Percentiles rank a stretch among this genome's conserved stretches.
phyloP scores from a whole-genome alignment of 2,888 invertebrate genomes.

The Microplitis deprimator region DNA sequence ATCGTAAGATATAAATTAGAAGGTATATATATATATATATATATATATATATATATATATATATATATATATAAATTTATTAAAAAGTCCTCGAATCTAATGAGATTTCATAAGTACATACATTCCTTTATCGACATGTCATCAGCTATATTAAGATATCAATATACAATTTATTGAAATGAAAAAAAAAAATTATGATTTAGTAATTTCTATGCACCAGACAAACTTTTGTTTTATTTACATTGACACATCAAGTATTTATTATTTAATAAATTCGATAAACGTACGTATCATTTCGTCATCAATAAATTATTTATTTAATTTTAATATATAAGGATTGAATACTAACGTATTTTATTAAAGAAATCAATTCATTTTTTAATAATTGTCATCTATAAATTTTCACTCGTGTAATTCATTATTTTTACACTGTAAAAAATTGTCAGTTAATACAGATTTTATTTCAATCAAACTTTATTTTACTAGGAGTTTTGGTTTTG shows the following conservation, averaged over 20 bases:
- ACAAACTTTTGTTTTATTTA: slow-evolving; percentile 2
- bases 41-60: too few relatives aligned
- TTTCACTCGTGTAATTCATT: background rate
- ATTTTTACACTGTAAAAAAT: background rate
- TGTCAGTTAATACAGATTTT: too few relatives aligned
- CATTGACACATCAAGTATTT: slow-evolving; percentile 5
- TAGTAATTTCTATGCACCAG: slow-evolving; percentile 16
- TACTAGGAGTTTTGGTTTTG: too few relatives aligned
- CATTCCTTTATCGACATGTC: background rate
- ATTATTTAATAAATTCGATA: background rate
- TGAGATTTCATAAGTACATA: background rate
- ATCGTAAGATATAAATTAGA: too few relatives aligned
- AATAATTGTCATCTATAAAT: background rate
- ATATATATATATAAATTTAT: too few relatives aligned
- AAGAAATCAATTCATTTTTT: background rate
- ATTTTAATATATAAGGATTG: background rate
- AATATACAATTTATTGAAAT: background rate
- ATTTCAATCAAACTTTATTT: too few relatives aligned
- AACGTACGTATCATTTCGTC: background rate
- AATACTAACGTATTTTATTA: background rate
- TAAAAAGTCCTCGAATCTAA: too few relatives aligned
- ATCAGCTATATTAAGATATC: slow-evolving; percentile 8
- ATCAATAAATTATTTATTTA: background rate
- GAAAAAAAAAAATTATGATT: slow-evolving; percentile 5
- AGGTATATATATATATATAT: too few relatives aligned